These are phyloP conservation scores for Crotalus adamanteus DNA, from an alignment of 2,797 vertebrate species.

Conservation along the genomic window DNA sequence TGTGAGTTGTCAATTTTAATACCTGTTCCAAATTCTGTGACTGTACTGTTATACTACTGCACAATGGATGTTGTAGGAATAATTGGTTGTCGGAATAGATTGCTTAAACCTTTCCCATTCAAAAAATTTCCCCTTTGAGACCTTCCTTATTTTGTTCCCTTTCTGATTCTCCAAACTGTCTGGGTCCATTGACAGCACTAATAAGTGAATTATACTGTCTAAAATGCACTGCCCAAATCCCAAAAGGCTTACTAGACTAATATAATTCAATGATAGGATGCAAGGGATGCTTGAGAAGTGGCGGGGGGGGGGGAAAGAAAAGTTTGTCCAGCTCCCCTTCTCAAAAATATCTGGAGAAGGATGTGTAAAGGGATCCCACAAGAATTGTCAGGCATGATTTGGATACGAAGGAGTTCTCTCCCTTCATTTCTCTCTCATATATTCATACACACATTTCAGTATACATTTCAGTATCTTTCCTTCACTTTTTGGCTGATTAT, in stretches of 20 bases:
- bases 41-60: background rate
- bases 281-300: background rate
- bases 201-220: background rate
- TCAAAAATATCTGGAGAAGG: background rate
- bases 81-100: background rate
- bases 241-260: background rate
- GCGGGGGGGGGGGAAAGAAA: fast-evolving
- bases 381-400: background rate
- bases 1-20: background rate
- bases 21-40: background rate
- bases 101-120: background rate
- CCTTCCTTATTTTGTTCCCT: too few species aligned
- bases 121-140: background rate
- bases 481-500: background rate
- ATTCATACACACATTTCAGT: background rate
- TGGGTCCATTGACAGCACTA: background rate
- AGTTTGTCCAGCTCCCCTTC: background rate
- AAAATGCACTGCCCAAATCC: background rate
- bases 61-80: background rate
- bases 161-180: background rate
- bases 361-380: background rate
- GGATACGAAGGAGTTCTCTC: background rate
- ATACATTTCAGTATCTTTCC: background rate
- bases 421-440: background rate
- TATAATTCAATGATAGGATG: background rate